These are phyloP conservation scores for Eupristina koningsbergeri DNA, from an alignment of 1,140 invertebrate species.

Conservation along the genomic window DNA sequence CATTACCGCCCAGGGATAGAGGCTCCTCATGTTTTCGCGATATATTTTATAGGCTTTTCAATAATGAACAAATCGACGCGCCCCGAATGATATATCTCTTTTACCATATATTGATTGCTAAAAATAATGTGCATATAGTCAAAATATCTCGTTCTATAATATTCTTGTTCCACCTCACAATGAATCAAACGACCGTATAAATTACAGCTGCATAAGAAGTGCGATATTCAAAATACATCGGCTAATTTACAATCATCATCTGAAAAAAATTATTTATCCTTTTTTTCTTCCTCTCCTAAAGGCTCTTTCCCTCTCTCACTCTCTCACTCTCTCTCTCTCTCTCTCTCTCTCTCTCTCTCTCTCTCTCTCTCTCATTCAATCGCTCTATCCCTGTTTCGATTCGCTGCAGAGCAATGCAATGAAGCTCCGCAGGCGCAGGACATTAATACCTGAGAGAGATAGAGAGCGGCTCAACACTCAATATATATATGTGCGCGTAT, in stretches of 20 bases:
- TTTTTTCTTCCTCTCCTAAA: background rate
- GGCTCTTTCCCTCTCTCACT: too few species aligned
- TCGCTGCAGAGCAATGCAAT: constrained; percentile 24
- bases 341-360: too few species aligned
- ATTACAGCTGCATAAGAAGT: constrained; percentile 16
- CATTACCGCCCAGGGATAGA: too few species aligned
- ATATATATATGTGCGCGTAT: background rate
- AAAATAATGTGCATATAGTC: constrained; percentile 20
- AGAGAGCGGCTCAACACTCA: constrained; percentile 26
- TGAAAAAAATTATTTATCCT: constrained; percentile 30
- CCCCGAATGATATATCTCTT: background rate
- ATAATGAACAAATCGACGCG: constrained; percentile 8
- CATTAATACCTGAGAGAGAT: constrained; percentile 63
- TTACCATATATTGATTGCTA: background rate
- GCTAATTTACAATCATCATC: constrained; percentile 46
- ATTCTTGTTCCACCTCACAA: constrained; percentile 1
- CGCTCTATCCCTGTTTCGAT: too few species aligned
- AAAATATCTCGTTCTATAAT: constrained; percentile 34
- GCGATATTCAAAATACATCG: constrained; percentile 47
- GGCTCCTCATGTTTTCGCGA: background rate
- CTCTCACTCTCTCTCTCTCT: background rate
- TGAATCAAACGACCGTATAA: constrained; percentile 46
- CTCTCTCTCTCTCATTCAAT: too few species aligned
- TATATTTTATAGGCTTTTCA: background rate
- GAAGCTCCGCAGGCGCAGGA: constrained; percentile 56